A percentile compares a stretch with the other conserved stretches of the same genome.
phyloP scores from a whole-genome alignment of 2,113 vertebrate genomes.

The Saguinus midas region DNA sequence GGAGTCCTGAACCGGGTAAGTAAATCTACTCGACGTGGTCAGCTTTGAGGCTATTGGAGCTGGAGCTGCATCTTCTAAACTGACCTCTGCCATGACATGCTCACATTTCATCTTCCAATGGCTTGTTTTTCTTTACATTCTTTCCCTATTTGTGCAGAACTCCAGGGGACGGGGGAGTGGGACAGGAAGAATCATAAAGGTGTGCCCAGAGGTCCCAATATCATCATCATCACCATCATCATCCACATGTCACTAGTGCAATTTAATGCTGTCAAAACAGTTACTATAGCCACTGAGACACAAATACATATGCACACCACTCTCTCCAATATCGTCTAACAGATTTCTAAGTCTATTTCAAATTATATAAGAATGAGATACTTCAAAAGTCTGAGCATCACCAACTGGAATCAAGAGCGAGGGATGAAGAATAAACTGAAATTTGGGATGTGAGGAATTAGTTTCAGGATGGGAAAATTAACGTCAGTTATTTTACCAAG shows the following conservation, averaged over 20 bases:
- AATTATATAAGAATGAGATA: not conserved
- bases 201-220: not conserved
- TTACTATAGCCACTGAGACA: not conserved
- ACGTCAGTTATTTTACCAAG: not conserved
- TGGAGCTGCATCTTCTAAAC: rapidly evolving
- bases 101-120: rapidly evolving
- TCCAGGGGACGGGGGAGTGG: rapidly evolving
- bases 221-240: rapidly evolving
- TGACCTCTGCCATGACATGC: not conserved
- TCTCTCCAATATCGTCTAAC: not conserved
- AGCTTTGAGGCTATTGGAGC: rapidly evolving
- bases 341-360: not conserved
- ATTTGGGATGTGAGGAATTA: not conserved
- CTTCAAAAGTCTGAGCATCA: not conserved
- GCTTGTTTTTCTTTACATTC: not conserved
- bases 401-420: not conserved
- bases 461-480: not conserved
- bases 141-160: not conserved
- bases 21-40: rapidly evolving
- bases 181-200: rapidly evolving
- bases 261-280: not conserved
- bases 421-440: not conserved
- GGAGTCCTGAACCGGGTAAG: not conserved
- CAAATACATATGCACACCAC: rapidly evolving
- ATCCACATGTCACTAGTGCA: rapidly evolving